A percentile compares a stretch with the other conserved stretches of the same genome.
Evolutionary conservation across 2,797 vertebrate genomes (phyloP).

Genomic region (Notoglanidium macrostoma): DNA sequence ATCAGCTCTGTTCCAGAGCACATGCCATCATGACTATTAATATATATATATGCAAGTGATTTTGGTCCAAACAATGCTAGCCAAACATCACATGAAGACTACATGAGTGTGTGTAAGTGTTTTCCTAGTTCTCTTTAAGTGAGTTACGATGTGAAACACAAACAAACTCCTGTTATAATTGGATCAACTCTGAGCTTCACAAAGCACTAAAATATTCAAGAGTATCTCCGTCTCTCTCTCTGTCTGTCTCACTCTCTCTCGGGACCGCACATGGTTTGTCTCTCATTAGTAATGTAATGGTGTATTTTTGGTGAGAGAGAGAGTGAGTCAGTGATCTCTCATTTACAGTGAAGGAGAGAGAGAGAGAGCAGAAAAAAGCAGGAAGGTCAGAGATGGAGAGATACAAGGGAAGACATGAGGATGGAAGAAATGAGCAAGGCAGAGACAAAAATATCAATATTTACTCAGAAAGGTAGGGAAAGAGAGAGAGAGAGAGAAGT

Average conservation of each 20-base stretch:
- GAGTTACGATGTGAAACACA: not conserved
- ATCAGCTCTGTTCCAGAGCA: no score
- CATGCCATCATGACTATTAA: no score
- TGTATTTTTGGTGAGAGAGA: not conserved
- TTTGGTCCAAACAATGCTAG: not conserved
- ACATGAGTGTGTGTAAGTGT: not conserved
- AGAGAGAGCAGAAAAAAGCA: not conserved
- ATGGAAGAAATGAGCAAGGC: not conserved
- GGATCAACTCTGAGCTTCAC: not conserved
- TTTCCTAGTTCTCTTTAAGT: not conserved
- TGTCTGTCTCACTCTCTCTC: not conserved
- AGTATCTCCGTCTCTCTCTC: not conserved
- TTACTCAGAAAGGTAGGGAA: not conserved
- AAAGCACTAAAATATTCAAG: not conserved
- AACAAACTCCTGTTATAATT: not conserved
- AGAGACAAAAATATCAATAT: not conserved
- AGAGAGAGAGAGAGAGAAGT: not conserved
- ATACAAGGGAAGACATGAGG: not conserved
- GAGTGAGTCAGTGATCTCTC: conserved; percentile 21
- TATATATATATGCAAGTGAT: no score
- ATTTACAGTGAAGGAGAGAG: conserved; percentile 15
- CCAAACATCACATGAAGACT: not conserved
- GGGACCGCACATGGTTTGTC: conserved; percentile 4
- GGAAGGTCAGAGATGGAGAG: not conserved
- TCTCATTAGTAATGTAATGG: not conserved